Evolutionary conservation across 1,140 invertebrate genomes (phyloP).

Genomic region (Lordiphosa collinella): DNA sequence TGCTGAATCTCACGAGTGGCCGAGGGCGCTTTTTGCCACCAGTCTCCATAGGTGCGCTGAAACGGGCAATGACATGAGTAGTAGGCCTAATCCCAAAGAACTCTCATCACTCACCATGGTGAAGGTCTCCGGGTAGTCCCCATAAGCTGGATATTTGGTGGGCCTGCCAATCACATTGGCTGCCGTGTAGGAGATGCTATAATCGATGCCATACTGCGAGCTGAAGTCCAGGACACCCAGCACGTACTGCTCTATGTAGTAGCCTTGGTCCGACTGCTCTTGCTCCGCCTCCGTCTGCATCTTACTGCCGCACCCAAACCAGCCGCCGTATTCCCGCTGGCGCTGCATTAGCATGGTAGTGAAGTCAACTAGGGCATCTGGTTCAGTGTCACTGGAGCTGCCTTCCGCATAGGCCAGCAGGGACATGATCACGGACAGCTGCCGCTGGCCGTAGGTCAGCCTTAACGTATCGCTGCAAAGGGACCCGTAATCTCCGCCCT

Average conservation of each 20-base stretch:
- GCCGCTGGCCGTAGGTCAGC: constrained; percentile 23
- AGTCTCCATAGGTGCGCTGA: constrained; percentile 93
- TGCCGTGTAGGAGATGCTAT: constrained; percentile 92
- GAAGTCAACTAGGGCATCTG: constrained; percentile 58
- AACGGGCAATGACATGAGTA: constrained; percentile 33
- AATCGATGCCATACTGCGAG: constrained; percentile 93
- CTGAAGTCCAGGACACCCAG: constrained; percentile 89
- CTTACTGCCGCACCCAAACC: constrained; percentile 24
- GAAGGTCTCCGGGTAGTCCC: constrained; percentile 93
- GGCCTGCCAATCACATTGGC: constrained; percentile 91
- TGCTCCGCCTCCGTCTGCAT: constrained; percentile 10
- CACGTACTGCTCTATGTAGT: constrained; percentile 84
- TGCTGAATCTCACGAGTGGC: constrained; percentile 86
- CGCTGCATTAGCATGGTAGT: constrained; percentile 45
- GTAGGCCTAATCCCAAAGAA: constrained; percentile 8
- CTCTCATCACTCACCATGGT: constrained; percentile 85
- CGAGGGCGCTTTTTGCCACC: constrained; percentile 91
- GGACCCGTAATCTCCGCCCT: constrained; percentile 6
- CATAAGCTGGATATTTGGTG: constrained; percentile 91
- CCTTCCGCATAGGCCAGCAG: constrained; percentile 36
- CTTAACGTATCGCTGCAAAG: constrained; percentile 43
- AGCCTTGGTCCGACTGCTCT: constrained; percentile 39
- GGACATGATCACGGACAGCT: constrained; percentile 38
- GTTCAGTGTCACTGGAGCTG: constrained; percentile 40
- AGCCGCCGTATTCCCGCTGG: constrained; percentile 16